These are phyloP conservation scores for Corella eumyota DNA, from an alignment of 23 tunicate genomes.

Conservation along the genomic window DNA sequence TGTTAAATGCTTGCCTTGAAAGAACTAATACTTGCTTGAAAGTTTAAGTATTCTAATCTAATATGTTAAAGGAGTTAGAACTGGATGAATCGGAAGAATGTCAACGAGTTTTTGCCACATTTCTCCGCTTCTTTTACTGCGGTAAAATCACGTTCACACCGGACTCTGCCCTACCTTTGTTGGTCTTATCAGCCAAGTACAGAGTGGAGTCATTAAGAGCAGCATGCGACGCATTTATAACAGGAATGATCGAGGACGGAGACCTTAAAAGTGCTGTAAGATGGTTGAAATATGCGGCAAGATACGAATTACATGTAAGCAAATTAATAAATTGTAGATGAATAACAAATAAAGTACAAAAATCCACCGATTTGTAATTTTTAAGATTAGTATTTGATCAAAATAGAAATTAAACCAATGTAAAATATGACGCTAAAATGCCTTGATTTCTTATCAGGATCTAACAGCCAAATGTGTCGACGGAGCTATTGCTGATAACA, in stretches of 20 bases:
- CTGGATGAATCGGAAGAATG: conserved; percentile 85
- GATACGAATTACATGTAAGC: conserved; percentile 59
- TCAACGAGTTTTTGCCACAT: conserved; percentile 62
- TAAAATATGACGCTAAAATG: too few relatives aligned
- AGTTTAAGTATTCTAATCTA: too few relatives aligned
- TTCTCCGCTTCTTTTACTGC: conserved; percentile 93
- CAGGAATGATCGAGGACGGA: conserved; percentile 94
- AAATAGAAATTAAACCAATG: too few relatives aligned
- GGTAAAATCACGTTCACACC: conserved; percentile 76
- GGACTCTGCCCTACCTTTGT: conserved; percentile 82
- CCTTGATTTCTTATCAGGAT: conserved; percentile 43
- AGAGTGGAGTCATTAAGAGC: conserved; percentile 69
- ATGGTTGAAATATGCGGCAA: conserved; percentile 81
- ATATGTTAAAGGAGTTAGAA: conserved; percentile 83
- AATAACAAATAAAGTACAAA: too few relatives aligned
- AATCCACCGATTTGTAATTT: too few relatives aligned
- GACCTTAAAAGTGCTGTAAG: conserved; percentile 80
- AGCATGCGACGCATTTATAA: conserved; percentile 90
- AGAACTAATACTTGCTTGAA: too few relatives aligned
- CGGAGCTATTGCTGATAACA: conserved; percentile 91
- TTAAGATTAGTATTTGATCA: too few relatives aligned
- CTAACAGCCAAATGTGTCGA: conserved; percentile 95
- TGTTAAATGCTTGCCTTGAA: too few relatives aligned
- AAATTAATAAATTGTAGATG: neutral
- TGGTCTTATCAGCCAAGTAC: conserved; percentile 82